Conservation (phyloP, 2,888 invertebrate species). For the Acanthoscelides obtectus region DNA sequence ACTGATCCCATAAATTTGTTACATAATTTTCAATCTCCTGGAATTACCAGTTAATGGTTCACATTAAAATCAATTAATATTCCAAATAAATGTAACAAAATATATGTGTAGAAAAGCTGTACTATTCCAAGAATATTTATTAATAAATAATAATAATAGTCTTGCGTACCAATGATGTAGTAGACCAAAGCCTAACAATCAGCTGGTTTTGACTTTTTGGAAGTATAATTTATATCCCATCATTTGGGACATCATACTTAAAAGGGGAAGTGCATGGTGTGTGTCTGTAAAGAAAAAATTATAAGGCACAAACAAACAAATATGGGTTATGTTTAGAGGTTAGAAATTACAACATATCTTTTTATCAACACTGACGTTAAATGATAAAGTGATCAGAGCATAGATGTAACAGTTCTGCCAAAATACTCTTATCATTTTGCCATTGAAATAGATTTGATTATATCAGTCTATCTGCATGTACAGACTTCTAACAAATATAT, state of each 20-base stretch:
- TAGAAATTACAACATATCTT: background rate
- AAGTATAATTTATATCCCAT: slow-evolving; percentile 41
- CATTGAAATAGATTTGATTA: too few relatives aligned
- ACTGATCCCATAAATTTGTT: too few relatives aligned
- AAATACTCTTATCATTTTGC: background rate
- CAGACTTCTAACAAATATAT: too few relatives aligned
- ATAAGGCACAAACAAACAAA: background rate
- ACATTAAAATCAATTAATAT: too few relatives aligned
- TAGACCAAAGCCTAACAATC: slow-evolving; percentile 43
- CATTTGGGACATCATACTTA: slow-evolving; percentile 25
- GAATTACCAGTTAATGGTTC: too few relatives aligned
- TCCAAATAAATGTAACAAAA: too few relatives aligned
- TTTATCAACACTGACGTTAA: background rate
- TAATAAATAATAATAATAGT: background rate
- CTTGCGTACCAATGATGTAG: slow-evolving; percentile 19
- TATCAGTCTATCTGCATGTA: too few relatives aligned
- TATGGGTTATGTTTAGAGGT: background rate
- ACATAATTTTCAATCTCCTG: too few relatives aligned
- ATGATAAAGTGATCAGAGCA: background rate
- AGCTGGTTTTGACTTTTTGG: slow-evolving; percentile 41
- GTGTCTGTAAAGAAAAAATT: background rate
- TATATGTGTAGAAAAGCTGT: too few relatives aligned
- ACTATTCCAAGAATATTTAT: too few relatives aligned
- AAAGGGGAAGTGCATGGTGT: background rate
- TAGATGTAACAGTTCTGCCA: background rate